Conservation (phyloP, 1,140 invertebrate species). For the Antheraea mylitta region DNA sequence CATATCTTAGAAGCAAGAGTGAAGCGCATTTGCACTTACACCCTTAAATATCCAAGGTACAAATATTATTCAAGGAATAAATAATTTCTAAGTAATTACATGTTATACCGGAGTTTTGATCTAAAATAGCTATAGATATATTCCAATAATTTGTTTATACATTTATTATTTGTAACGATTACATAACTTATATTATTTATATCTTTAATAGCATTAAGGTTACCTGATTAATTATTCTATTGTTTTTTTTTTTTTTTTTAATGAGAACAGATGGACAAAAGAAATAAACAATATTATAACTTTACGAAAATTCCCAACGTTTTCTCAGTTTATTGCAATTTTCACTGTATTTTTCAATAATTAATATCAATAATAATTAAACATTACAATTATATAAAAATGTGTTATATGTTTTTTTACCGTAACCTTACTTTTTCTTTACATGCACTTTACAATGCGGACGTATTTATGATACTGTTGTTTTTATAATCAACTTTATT, state of each 20-base stretch:
- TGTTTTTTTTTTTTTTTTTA: too few relatives aligned
- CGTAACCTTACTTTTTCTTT: neutral
- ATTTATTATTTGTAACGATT: neutral
- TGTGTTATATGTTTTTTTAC: neutral
- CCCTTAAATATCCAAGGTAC: neutral
- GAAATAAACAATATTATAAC: neutral
- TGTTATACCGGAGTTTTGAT: constrained; percentile 46
- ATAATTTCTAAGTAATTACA: neutral
- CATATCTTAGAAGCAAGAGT: neutral
- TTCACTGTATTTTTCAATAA: too few relatives aligned
- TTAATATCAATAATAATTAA: too few relatives aligned
- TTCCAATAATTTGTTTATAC: constrained; percentile 3
- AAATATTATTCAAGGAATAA: neutral
- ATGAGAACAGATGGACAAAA: too few relatives aligned
- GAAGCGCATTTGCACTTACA: too few relatives aligned
- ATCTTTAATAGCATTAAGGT: neutral
- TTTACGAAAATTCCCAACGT: neutral
- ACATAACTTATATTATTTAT: neutral
- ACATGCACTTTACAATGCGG: constrained; percentile 53
- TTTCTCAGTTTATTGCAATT: too few relatives aligned
- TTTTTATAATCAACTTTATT: neutral
- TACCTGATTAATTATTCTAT: neutral
- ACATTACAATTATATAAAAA: neutral
- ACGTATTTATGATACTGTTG: constrained; percentile 57
- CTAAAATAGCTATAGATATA: constrained; percentile 28